Base-by-base conservation (phyloP, 37 sponge, comb jelly and placozoan genomes). In the Amphimedon queenslandica region DNA sequence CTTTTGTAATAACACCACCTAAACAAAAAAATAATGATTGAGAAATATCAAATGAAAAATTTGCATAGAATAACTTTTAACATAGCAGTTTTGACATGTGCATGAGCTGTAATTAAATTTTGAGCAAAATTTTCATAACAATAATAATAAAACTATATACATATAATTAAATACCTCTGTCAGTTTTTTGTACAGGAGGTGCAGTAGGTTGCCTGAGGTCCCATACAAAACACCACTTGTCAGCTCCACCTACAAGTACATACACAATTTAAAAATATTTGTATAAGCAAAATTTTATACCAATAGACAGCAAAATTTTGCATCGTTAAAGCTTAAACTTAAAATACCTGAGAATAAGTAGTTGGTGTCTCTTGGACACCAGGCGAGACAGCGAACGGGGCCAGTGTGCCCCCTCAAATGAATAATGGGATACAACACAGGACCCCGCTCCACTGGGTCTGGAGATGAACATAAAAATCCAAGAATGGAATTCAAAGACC, bases 321-420 rank as follows among this genome's bases (percentile, higher is more conserved):
- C n/a, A n/a, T n/a, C 8, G 13, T 47, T 8, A 47, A 47, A 18
- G 13, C 13, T 47, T 47, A 42, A 63, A 32, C 37, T 40, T 39
- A 55, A 32, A 42, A 1, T 20, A 84, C 85, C 90, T 68, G 90
- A 83, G 65, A 69, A 64, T 40, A 89, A 28, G 60, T 79, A 89
- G 73, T 83, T 76, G 32, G 58, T 25, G 37, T 89, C 77, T 11
- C 33, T 31, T 1, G 85, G 85, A 70, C 80, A 89, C 90, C 90
- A 89, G 33, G 85, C 27, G n/a, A 89, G 20, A 58, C 63, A 41
- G 16, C 70, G 56, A 71, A 80, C 80, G 18, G 67, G 66, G 0
- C 30, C 31, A 3, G 11, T 71, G 38, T 83, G 85, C 25, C 77
- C 85, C 2, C 71, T 2, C n/a, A 89, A 35, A 30, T 80, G 76